These are phyloP conservation scores for Argyrosomus japonicus DNA, from an alignment of 2,113 vertebrate species.

Conservation along the genomic window DNA sequence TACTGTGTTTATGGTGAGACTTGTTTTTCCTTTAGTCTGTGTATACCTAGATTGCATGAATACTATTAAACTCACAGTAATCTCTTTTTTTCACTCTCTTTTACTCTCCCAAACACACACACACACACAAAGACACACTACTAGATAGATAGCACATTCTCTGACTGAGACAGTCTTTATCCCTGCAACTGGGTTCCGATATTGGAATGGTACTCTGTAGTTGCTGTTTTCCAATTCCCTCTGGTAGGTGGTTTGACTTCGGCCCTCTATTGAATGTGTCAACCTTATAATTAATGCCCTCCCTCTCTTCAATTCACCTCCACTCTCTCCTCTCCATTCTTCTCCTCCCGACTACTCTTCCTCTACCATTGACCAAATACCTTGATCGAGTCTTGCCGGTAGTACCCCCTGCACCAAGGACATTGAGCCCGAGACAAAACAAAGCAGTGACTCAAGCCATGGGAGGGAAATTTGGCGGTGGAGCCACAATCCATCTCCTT, in stretches of 20 bases:
- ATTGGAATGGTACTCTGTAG: conserved; percentile 50
- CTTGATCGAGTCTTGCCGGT: conserved; percentile 28
- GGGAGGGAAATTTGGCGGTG: conserved; percentile 54
- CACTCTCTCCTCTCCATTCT: conserved; percentile 52
- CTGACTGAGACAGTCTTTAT: conserved; percentile 42
- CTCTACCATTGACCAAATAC: conserved; percentile 53
- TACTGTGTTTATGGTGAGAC: background rate
- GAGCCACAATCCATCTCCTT: conserved; percentile 70
- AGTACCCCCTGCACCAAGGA: conserved; percentile 62
- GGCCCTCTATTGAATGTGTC: conserved; percentile 71
- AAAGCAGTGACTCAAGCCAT: conserved; percentile 40
- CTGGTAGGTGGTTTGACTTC: conserved; percentile 63
- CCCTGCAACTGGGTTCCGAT: conserved; percentile 42
- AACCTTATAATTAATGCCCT: conserved; percentile 76
- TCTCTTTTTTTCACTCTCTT: background rate
- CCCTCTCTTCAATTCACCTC: conserved; percentile 60
- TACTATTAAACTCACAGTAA: background rate
- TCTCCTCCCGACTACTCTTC: conserved; percentile 40
- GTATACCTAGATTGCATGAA: background rate
- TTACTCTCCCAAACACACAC: conserved; percentile 5
- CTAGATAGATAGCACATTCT: background rate
- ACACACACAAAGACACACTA: background rate
- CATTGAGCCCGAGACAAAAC: conserved; percentile 65
- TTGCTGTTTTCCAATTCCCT: conserved; percentile 65
- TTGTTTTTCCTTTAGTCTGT: background rate